Evolutionary conservation across 2,797 vertebrate genomes (phyloP), one percentile per base, ranked within the genome.

Genomic region (Sebastes hubbsi): DNA sequence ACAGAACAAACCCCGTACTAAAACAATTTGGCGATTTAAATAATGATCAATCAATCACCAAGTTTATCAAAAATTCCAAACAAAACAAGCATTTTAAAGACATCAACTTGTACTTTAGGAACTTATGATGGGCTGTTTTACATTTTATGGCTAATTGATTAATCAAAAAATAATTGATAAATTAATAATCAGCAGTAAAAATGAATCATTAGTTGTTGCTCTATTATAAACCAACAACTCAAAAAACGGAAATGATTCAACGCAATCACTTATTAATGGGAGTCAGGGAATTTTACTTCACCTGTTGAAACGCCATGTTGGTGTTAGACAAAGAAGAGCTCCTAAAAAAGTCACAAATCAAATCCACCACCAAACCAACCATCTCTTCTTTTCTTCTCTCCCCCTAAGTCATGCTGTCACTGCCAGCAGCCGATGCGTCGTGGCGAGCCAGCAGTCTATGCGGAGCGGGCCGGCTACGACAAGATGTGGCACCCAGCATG

Each of bases 401-500:
- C 7, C 14, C 16, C 10, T 8, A 2, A 99, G 99, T 95, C 83
- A 2, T 99, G 99, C 90, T 93, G 95, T 81, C 93, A 94, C 67
- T 99, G 99, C 94, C 96, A 97, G 78, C 81, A 91, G 90, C 94
- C 77, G 12, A 99, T 99, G 98, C 93, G 92, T 56, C 91, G 95
- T 77, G 99, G 98, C 0, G 98, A 98, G 56, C 98, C 98, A 0
- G 98, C 99, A 3, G 96, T 99, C 61, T 99, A 97, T 0, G 99
- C 98, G 0, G 98, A 99, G 87, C 96, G 98, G 5, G 98, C 99
- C 1, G 98, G 99, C 22, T 99, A 98, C 2, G 97, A 99, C 86
- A 98, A 97, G 79, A 87, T 99, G 78, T 99, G 99, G 99, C 99
- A 99, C 89, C 99, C 99, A 0, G 96, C 96, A 11, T 99, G 99